A percentile compares a stretch with the other conserved stretches of the same genome.
Conservation (phyloP, 2,797 vertebrate genomes). For the Hafferia zeledoni region DNA sequence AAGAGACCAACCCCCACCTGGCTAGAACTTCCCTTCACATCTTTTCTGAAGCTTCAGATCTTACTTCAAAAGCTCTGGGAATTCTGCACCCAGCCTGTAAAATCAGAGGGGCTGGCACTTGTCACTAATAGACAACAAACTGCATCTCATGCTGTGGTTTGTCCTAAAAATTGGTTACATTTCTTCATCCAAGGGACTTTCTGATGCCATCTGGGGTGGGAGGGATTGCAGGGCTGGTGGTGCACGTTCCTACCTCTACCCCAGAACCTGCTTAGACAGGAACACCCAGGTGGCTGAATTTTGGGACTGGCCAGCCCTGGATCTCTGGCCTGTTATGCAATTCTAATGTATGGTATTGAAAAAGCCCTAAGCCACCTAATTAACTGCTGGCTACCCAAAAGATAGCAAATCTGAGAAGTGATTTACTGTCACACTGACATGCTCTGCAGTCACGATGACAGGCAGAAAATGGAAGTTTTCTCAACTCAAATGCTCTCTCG, state of each 20-base stretch:
- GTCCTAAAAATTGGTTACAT: neutral
- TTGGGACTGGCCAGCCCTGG: neutral
- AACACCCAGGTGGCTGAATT: neutral
- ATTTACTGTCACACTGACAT: conserved; percentile 19
- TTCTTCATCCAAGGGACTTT: neutral
- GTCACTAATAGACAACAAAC: neutral
- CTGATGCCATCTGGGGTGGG: neutral
- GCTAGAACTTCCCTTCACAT: neutral
- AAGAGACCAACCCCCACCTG: too few species aligned
- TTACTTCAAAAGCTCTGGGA: neutral
- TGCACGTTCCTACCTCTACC: neutral
- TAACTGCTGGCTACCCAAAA: conserved; percentile 36
- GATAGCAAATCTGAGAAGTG: neutral
- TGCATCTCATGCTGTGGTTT: neutral
- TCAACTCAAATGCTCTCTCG: conserved; percentile 59
- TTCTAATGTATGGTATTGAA: neutral
- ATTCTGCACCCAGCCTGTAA: neutral
- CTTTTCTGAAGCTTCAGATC: neutral
- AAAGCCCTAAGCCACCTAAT: neutral
- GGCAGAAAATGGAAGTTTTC: conserved; percentile 48
- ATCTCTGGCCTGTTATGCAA: neutral
- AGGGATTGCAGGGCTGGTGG: neutral
- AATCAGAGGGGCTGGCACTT: neutral
- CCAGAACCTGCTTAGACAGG: neutral
- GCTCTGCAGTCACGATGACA: neutral